A percentile compares a stretch with the other conserved stretches of the same genome.
Conservation (phyloP, 2,888 invertebrate genomes). For the Drosophila pseudotakahashii region DNA sequence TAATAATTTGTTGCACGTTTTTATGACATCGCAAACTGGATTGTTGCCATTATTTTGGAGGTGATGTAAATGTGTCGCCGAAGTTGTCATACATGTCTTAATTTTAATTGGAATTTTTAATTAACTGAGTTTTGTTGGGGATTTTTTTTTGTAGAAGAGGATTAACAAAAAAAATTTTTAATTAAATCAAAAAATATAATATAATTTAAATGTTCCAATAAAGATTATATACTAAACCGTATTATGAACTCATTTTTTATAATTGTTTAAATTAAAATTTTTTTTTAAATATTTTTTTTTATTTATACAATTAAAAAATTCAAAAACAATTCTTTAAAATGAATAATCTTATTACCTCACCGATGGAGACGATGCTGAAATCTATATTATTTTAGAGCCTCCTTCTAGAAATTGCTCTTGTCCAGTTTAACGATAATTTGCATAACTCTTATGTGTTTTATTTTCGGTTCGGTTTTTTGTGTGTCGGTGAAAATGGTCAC, state of each 20-base stretch:
- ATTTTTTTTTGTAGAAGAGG: not conserved
- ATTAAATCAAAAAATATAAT: too few relatives aligned
- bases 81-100: conserved; percentile 17
- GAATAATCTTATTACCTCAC: too few relatives aligned
- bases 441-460: conserved; percentile 21
- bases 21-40: conserved; percentile 33
- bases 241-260: too few relatives aligned
- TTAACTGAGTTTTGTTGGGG: not conserved
- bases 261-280: too few relatives aligned
- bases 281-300: too few relatives aligned
- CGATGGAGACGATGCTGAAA: not conserved
- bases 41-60: conserved; percentile 20
- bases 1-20: conserved; percentile 42
- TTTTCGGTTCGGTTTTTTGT: conserved; percentile 12
- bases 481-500: conserved; percentile 25
- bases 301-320: too few relatives aligned
- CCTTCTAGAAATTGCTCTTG: not conserved
- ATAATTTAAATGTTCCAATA: too few relatives aligned
- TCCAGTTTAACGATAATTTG: conserved; percentile 13
- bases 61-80: conserved; percentile 33
- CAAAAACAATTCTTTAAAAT: too few relatives aligned
- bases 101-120: conserved; percentile 18
- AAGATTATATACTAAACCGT: too few relatives aligned
- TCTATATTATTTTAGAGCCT: not conserved
- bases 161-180: too few relatives aligned